These are phyloP conservation scores for Cisticola juncidis DNA, from an alignment of 2,113 vertebrate genomes.

Conservation along the genomic window DNA sequence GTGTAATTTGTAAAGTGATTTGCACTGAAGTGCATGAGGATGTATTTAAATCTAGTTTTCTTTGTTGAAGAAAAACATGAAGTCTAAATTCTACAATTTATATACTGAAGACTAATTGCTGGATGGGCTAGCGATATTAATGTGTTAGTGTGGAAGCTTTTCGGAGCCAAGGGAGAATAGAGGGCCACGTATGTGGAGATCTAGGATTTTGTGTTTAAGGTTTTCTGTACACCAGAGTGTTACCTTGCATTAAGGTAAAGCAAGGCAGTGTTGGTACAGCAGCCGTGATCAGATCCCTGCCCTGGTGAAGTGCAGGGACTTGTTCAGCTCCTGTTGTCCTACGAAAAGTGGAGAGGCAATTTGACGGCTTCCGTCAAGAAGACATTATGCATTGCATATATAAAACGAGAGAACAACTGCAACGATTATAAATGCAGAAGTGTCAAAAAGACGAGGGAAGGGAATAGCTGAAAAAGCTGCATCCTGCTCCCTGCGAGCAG, in stretches of 20 bases:
- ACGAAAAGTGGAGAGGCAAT: rapidly evolving
- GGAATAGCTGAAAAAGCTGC: background rate
- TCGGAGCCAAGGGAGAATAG: background rate
- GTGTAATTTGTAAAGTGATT: background rate
- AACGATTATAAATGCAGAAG: background rate
- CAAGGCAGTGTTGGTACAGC: background rate
- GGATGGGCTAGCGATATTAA: background rate
- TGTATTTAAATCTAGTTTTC: background rate
- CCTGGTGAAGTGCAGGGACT: background rate
- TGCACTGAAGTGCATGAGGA: background rate
- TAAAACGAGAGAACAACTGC: background rate
- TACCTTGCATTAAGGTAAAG: background rate
- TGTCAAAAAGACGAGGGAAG: background rate
- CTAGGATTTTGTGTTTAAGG: background rate
- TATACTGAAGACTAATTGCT: background rate
- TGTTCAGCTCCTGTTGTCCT: background rate
- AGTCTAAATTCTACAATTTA: background rate
- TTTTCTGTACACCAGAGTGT: background rate
- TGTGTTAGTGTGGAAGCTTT: background rate
- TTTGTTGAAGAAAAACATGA: background rate
- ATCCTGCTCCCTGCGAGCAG: background rate
- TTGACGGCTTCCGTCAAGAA: background rate
- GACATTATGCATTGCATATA: background rate
- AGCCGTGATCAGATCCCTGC: background rate
- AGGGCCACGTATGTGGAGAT: rapidly evolving